These are phyloP conservation scores for Hyperoplus immaculatus DNA, from an alignment of 2,797 vertebrate genomes.

Conservation along the genomic window DNA sequence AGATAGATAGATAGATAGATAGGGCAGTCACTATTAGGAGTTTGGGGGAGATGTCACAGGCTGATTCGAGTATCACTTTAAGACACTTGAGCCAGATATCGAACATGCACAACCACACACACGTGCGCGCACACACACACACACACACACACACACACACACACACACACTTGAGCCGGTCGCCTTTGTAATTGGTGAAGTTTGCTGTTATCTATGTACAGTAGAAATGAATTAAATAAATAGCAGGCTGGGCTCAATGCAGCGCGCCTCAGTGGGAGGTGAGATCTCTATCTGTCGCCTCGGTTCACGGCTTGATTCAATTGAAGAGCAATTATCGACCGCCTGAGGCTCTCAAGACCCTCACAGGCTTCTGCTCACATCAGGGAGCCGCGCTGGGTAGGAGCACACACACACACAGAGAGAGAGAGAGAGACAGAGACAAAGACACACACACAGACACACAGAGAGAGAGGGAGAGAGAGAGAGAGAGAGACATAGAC, in stretches of 20 bases:
- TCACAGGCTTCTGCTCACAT: conserved; percentile 70
- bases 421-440: no score
- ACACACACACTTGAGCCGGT: conserved; percentile 13
- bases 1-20: no score
- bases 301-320: conserved; percentile 83
- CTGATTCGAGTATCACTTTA: no score
- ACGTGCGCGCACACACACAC: no score
- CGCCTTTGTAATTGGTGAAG: conserved; percentile 59
- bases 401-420: not conserved
- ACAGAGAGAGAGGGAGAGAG: no score
- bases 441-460: no score
- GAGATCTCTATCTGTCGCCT: conserved; percentile 73
- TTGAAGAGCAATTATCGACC: conserved; percentile 82
- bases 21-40: no score
- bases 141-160: no score
- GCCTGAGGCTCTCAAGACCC: conserved; percentile 72
- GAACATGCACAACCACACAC: no score
- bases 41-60: no score
- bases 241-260: conserved; percentile 47
- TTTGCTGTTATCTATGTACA: conserved; percentile 70
- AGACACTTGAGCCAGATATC: no score
- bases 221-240: conserved; percentile 25
- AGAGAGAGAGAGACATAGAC: no score
- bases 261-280: conserved; percentile 60
- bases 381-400: conserved; percentile 59